These are phyloP conservation scores for Cosmorhoe ocellata DNA, from an alignment of 2,888 invertebrate species.

Conservation along the genomic window DNA sequence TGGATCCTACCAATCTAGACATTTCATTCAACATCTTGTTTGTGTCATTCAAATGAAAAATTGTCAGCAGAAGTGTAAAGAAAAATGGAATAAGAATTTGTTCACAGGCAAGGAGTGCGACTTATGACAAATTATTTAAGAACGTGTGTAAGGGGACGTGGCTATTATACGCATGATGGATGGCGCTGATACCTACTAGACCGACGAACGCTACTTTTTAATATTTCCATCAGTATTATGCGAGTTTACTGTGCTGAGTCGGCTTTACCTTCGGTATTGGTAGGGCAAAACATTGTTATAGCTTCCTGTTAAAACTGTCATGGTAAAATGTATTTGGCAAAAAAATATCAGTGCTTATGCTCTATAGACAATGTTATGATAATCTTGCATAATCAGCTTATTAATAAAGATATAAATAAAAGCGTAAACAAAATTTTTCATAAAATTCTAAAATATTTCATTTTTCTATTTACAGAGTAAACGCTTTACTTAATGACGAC, in stretches of 20 bases:
- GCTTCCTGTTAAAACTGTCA: too few relatives aligned
- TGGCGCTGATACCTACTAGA: conserved; percentile 65
- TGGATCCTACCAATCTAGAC: background rate
- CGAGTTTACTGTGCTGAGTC: background rate
- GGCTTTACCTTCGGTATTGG: background rate
- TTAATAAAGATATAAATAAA: too few relatives aligned
- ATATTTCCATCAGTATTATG: conserved; percentile 51
- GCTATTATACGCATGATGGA: conserved; percentile 76
- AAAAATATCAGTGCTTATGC: too few relatives aligned
- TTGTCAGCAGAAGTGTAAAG: conserved; percentile 50
- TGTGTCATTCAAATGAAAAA: conserved; percentile 47
- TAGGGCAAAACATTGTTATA: too few relatives aligned
- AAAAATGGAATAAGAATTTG: conserved; percentile 60
- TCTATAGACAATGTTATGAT: too few relatives aligned
- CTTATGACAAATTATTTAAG: conserved; percentile 81
- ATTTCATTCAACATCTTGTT: conserved; percentile 34
- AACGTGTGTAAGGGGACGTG: conserved; percentile 76
- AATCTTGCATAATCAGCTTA: too few relatives aligned
- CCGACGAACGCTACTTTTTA: conserved; percentile 60
- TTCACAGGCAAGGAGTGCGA: conserved; percentile 59
- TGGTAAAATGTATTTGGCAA: too few relatives aligned
- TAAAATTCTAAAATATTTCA: conserved; percentile 8
- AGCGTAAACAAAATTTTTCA: background rate
- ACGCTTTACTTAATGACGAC: conserved; percentile 40
- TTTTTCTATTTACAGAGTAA: conserved; percentile 28